Percentiles rank a stretch among this genome's conserved stretches.
Evolutionary conservation across 1,140 invertebrate genomes (phyloP).

Genomic region (Caerostris extrusa): DNA sequence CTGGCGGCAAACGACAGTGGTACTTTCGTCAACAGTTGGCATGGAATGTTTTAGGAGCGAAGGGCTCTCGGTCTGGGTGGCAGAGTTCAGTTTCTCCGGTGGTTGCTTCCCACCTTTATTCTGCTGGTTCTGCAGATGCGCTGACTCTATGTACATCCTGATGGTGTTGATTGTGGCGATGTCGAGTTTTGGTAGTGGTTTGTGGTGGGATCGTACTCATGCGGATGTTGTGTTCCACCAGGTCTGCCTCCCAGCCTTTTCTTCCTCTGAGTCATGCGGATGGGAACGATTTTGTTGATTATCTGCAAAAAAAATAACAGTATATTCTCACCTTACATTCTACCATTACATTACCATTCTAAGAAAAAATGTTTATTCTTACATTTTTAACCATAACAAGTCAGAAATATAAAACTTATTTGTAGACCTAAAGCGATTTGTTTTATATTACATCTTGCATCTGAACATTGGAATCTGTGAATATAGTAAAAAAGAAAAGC

Average conservation of each 20-base stretch:
- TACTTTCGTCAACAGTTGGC: neutral
- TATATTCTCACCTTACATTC: neutral
- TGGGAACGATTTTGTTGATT: conserved; percentile 89
- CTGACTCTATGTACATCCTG: conserved; percentile 48
- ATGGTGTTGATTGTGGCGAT: conserved; percentile 67
- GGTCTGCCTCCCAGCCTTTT: conserved; percentile 92
- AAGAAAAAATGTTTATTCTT: no score
- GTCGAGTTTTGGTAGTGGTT: conserved; percentile 53
- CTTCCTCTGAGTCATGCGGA: conserved; percentile 92
- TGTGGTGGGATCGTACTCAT: conserved; percentile 28
- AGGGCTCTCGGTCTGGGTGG: conserved; percentile 50
- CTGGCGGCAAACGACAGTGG: neutral
- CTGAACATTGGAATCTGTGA: no score
- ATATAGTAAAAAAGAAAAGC: no score
- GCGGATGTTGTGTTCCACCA: conserved; percentile 91
- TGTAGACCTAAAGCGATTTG: no score
- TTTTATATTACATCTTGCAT: no score
- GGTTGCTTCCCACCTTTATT: neutral
- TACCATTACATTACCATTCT: no score
- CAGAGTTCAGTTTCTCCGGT: conserved; percentile 54
- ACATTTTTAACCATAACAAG: no score
- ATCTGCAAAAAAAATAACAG: conserved; percentile 81
- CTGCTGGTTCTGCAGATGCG: neutral
- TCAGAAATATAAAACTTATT: no score
- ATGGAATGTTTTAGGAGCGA: neutral